Base-by-base conservation (phyloP, 2,113 vertebrate genomes). In the Siphamia tubifer region DNA sequence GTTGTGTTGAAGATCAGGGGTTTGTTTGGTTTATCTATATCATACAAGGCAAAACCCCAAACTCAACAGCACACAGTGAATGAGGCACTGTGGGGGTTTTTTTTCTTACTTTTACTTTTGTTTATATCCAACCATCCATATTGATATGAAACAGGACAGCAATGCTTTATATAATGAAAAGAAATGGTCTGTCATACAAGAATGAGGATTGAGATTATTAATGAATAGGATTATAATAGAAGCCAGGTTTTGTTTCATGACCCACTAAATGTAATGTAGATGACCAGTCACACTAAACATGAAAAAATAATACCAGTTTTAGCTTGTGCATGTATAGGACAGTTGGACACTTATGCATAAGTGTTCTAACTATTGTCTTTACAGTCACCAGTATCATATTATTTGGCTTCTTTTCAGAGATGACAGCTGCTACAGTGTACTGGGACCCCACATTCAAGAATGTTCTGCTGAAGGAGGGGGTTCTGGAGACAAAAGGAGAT, bases 401-500 rank as follows among this genome's bases (percentile, higher is more conserved):
- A n/a, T n/a, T 20, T 23, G 5, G 5, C 44, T 35, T 62, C 0
- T 16, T 32, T 25, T 5, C 71, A 92, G 89, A 68, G 12, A n/a
- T 90, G 21, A 86, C 81, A 8, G 66, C 83, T 60, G 96, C 94
- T 80, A 95, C 95, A 0, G 92, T 87, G 0, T 96, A 95, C 84
- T 97, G 95, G 95, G 86, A 93, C 23, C 63, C 39, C 25, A 34
- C 79, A 3, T 79, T 89, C 25, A 95, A 95, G 84, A 21, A 40
- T 0, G 83, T 95, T 25, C 35, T 78, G 19, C 27, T 96, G 72
- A 95, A 81, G 65, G 86, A 94, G 0, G 92, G 83, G 0, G 39
- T 75, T 0, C 80, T 97, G 79, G 96, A 96, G 76, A 82, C 58
- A 3, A 71, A 45, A 0, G 95, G 96, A 6, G 95, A 94, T 43